A percentile compares a stretch with the other conserved stretches of the same genome.
phyloP scores from a whole-genome alignment of 2,888 invertebrate species.

The Chymomyza amoena region DNA sequence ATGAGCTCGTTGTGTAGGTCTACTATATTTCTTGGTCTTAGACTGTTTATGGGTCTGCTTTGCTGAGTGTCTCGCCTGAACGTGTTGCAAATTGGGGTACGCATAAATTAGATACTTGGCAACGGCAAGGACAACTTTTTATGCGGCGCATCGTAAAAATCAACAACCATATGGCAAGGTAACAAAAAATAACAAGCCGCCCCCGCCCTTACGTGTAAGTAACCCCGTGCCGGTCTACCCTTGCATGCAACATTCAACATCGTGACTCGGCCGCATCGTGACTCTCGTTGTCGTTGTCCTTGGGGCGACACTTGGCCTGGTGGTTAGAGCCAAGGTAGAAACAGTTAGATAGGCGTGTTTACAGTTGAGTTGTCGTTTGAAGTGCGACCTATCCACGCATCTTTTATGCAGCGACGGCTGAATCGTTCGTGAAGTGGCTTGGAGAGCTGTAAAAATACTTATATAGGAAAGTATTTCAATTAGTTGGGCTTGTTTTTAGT shows the following conservation, averaged over 20 bases:
- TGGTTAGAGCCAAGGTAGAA: not conserved
- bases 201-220: not conserved
- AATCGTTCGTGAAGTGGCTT: not conserved
- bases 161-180: constrained; percentile 68
- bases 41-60: not conserved
- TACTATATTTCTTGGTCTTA: not conserved
- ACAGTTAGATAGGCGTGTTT: not conserved
- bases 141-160: constrained; percentile 55
- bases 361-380: not conserved
- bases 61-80: constrained; percentile 24
- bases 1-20: constrained; percentile 16
- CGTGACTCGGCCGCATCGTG: too few species aligned
- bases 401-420: not conserved
- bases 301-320: not conserved
- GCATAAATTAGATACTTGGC: constrained; percentile 39
- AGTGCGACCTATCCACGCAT: not conserved
- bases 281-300: not conserved
- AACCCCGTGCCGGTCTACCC: not conserved
- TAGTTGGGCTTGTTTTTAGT: constrained; percentile 32
- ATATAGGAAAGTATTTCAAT: constrained; percentile 51
- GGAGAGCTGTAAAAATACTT: constrained; percentile 40
- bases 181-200: constrained; percentile 70
- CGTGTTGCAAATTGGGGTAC: not conserved
- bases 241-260: not conserved
- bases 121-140: constrained; percentile 29